A percentile compares a stretch with the other conserved stretches of the same genome.
Conservation (phyloP, 2,888 invertebrate genomes). For the Morinoia aosen region DNA sequence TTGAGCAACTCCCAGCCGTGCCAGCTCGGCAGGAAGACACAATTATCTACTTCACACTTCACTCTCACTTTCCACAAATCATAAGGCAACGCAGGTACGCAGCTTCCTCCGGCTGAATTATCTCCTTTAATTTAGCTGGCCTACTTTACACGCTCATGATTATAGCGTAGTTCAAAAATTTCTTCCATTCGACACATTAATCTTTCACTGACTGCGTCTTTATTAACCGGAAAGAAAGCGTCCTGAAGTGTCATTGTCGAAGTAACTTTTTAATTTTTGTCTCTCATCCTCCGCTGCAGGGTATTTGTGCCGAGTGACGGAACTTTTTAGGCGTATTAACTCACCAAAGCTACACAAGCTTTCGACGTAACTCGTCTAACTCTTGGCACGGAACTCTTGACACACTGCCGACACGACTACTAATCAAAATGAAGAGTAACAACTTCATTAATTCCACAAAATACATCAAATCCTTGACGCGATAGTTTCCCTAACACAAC, state of each 20-base stretch:
- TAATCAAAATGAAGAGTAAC: too few relatives aligned
- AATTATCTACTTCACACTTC: constrained; percentile 4
- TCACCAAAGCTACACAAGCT: background rate
- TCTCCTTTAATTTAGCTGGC: background rate
- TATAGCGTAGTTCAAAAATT: background rate
- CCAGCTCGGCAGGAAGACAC: background rate
- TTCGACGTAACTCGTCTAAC: background rate
- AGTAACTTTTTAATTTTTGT: background rate
- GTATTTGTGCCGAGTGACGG: background rate
- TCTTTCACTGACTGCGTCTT: background rate
- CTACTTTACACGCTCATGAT: constrained; percentile 17
- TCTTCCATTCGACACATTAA: background rate
- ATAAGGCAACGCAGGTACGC: background rate
- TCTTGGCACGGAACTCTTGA: background rate
- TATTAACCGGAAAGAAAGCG: background rate
- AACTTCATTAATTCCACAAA: too few relatives aligned
- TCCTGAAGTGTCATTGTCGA: background rate
- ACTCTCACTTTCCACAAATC: background rate
- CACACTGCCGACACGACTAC: background rate
- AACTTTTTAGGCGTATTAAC: background rate
- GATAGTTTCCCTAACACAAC: background rate
- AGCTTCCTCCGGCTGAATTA: background rate
- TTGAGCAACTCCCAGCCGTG: background rate
- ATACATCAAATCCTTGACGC: too few relatives aligned
- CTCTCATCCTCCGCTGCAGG: background rate